These are phyloP conservation scores for Phortica okadai DNA, from an alignment of 2,888 invertebrate genomes.

Conservation along the genomic window DNA sequence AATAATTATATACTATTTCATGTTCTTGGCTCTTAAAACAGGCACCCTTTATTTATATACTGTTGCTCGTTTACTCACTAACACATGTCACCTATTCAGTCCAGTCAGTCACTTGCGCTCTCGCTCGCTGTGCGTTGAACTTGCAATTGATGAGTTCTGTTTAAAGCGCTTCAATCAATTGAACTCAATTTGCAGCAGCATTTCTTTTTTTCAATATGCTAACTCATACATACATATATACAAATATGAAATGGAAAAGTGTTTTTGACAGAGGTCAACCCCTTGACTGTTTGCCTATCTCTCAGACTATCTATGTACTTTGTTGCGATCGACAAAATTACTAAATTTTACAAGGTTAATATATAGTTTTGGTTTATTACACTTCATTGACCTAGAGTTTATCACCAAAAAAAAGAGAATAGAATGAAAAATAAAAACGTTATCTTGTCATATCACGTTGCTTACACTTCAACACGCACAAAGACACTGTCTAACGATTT, in stretches of 20 bases:
- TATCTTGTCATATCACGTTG: background rate
- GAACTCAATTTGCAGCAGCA: constrained; percentile 18
- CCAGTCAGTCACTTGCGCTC: background rate
- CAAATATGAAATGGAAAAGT: constrained; percentile 9
- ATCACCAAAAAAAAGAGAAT: background rate
- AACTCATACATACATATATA: background rate
- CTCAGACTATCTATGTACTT: background rate
- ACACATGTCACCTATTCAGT: background rate
- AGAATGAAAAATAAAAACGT: background rate
- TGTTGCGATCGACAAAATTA: background rate
- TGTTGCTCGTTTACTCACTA: background rate
- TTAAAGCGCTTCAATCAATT: constrained; percentile 15
- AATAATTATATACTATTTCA: too few species aligned
- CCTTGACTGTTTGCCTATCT: background rate
- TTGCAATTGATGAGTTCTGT: constrained; percentile 13
- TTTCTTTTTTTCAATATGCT: background rate
- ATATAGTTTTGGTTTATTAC: constrained; percentile 29
- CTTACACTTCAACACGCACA: background rate
- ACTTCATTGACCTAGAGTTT: constrained; percentile 50
- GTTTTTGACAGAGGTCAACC: constrained; percentile 28
- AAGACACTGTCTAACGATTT: constrained; percentile 20
- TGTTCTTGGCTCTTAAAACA: too few species aligned
- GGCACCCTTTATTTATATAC: too few species aligned
- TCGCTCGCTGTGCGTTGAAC: constrained; percentile 25
- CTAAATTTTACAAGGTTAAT: constrained; percentile 44